Base-by-base conservation (phyloP, 2,888 invertebrate species). In the Morpho deidamia region DNA sequence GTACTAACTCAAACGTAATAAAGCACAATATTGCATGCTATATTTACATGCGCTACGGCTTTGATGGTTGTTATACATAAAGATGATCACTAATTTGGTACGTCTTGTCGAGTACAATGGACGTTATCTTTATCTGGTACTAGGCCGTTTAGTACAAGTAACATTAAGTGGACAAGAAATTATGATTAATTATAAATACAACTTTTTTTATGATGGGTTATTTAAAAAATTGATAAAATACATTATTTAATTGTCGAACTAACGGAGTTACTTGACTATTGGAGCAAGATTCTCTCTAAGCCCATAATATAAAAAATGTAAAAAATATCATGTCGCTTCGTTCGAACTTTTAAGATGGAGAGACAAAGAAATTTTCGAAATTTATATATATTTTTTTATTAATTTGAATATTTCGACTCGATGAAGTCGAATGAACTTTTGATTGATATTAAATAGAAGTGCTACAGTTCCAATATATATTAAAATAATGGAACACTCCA, bases 91-190 rank as follows among this genome's bases (percentile, higher is more conserved):
- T 48, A 48, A 48, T 53, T 43, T 44, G 42, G 44, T 39, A 8
- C 35, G 44, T 40, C 53, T 35, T 53, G 53, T 47, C 11, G 47
- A 37, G 14, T 53, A 44, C 44, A 53, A 53, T 53, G 42, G 40
- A 48, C 11, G 32, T 43, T 52, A 52, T 41, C 10, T 7, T 8
- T 46, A 45, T 52, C 40, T 40, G 39, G 35, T 45, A 45, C 14
- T 46, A 41, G 42, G 41, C 35, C 11, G 40, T 44, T 38, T 51
- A 37, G 11, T 39, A 8, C 39, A 40, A 10, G 11, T 37, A 9
- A 32, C 9, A n/a, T 33, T 47, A 40, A 47, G 35, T 41, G 40
- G 23, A 9, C 41, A 45, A 41, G 41, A 14, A 45, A 41, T 42
- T 14, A 51, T 45, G 41, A 51, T 44, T 45, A 45, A 41, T 42